phyloP scores from a whole-genome alignment of 2,113 vertebrate species.

The Corythornis cristatus region DNA sequence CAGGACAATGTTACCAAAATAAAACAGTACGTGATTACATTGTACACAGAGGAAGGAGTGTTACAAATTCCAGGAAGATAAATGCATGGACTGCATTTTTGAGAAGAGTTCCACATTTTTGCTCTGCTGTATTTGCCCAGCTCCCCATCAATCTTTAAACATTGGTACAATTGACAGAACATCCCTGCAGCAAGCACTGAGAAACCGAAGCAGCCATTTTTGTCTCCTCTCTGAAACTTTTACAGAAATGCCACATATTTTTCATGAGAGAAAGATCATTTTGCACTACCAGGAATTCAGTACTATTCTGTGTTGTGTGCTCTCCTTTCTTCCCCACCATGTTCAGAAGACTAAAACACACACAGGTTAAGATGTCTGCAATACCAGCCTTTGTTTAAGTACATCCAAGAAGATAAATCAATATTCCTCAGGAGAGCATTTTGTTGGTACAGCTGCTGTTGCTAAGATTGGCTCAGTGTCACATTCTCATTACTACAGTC shows the following conservation, averaged over 20 bases:
- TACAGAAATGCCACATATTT: background rate
- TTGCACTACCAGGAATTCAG: background rate
- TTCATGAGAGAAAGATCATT: background rate
- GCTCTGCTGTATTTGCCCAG: background rate
- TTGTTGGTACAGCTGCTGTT: constrained; percentile 21
- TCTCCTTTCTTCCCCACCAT: background rate
- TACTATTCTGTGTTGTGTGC: background rate
- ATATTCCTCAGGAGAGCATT: constrained; percentile 29
- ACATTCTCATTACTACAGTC: constrained; percentile 25
- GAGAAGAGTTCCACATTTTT: background rate
- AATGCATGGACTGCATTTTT: background rate
- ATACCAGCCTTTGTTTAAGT: constrained; percentile 37
- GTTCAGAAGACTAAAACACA: background rate
- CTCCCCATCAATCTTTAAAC: background rate
- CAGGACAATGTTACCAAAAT: background rate
- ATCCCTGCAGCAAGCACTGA: background rate
- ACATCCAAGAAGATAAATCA: constrained; percentile 38
- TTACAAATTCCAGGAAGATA: background rate
- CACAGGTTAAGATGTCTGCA: constrained; percentile 1
- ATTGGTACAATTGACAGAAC: background rate
- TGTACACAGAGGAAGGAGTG: background rate
- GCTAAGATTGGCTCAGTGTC: constrained; percentile 25
- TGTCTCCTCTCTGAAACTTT: background rate
- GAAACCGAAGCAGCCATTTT: background rate
- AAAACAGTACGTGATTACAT: background rate